These are phyloP conservation scores for Apotomis betuletana DNA, from an alignment of 2,888 invertebrate genomes.

Conservation along the genomic window DNA sequence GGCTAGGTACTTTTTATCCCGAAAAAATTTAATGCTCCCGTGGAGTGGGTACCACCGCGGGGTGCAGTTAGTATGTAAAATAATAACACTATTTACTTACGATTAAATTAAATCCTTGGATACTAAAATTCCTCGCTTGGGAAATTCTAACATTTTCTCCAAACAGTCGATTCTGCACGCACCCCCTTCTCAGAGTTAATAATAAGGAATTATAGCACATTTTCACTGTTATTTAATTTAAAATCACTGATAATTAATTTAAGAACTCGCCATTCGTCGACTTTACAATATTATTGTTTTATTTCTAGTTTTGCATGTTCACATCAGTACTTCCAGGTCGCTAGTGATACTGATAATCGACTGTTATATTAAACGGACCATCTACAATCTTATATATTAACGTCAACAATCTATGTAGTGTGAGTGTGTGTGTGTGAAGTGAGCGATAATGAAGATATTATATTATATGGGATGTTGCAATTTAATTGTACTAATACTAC, in stretches of 20 bases:
- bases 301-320: conserved; percentile 25
- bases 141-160: conserved; percentile 45
- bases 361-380: conserved; percentile 51
- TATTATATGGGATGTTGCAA: conserved; percentile 30
- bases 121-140: conserved; percentile 60
- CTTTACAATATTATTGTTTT: not conserved
- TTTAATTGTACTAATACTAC: not conserved
- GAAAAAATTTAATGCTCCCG: too few species aligned
- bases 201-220: conserved; percentile 66
- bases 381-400: conserved; percentile 48
- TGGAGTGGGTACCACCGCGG: too few species aligned
- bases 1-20: too few species aligned
- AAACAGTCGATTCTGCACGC: conserved; percentile 49
- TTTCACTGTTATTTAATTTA: conserved; percentile 42
- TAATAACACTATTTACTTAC: conserved; percentile 55
- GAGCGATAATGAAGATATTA: conserved; percentile 28
- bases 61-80: not conserved
- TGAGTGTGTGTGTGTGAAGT: conserved; percentile 49
- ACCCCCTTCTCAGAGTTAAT: conserved; percentile 53
- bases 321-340: conserved; percentile 47
- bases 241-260: conserved; percentile 7
- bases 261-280: conserved; percentile 7
- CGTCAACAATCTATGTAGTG: conserved; percentile 48
- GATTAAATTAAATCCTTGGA: conserved; percentile 56
- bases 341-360: conserved; percentile 49